Evolutionary conservation across 2,797 vertebrate genomes (phyloP).

Genomic region (Phyllotis vaccarum): DNA sequence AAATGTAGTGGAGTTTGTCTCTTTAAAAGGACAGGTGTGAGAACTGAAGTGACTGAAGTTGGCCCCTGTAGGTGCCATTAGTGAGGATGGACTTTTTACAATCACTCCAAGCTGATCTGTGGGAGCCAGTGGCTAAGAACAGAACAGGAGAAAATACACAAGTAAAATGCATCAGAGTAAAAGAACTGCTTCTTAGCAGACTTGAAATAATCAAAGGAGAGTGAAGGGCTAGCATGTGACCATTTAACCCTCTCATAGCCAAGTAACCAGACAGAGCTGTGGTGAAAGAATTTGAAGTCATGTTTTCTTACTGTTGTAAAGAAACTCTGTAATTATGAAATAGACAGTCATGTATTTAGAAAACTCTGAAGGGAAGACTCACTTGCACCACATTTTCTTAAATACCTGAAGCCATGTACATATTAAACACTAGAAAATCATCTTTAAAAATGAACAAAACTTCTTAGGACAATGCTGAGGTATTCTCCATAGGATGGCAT

Average conservation of each 20-base stretch:
- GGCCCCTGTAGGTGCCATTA: slow-evolving; percentile 27
- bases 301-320: neutral
- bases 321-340: neutral
- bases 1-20: neutral
- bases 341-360: slow-evolving; percentile 12
- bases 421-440: slow-evolving; percentile 28
- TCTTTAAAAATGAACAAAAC: slow-evolving; percentile 48
- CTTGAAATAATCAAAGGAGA: slow-evolving; percentile 45
- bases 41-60: slow-evolving; percentile 23
- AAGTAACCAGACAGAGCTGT: neutral
- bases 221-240: neutral
- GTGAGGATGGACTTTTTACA: slow-evolving; percentile 42
- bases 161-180: neutral
- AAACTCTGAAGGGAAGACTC: slow-evolving; percentile 4
- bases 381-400: slow-evolving; percentile 54
- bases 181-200: slow-evolving; percentile 30
- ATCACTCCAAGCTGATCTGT: slow-evolving; percentile 36
- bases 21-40: slow-evolving; percentile 46
- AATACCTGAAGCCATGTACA: slow-evolving; percentile 29
- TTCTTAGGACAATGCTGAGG: neutral
- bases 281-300: neutral
- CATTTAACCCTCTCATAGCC: neutral
- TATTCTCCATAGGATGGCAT: slow-evolving; percentile 3
- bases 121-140: neutral
- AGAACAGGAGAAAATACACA: neutral